A percentile compares a stretch with the other conserved stretches of the same genome.
Conservation (phyloP, 2,113 vertebrate species). For the Craseonycteris thonglongyai region DNA sequence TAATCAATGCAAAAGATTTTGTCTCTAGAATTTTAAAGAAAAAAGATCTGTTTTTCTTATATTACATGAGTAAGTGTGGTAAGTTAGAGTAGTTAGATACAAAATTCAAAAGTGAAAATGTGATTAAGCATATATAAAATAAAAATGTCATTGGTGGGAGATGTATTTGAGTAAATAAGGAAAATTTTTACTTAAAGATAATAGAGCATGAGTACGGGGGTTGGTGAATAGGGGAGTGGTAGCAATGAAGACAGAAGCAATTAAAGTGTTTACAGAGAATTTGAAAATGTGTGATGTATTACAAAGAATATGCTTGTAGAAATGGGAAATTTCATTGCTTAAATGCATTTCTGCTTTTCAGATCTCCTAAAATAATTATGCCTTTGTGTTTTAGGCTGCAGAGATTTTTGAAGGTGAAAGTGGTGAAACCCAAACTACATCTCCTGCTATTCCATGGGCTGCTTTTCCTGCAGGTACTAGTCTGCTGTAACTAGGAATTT, state of each 20-base stretch:
- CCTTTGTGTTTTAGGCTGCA: conserved; percentile 76
- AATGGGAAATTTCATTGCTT: background rate
- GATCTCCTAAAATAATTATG: background rate
- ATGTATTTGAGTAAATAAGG: background rate
- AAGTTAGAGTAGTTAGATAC: background rate
- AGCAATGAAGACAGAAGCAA: background rate
- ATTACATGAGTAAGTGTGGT: background rate
- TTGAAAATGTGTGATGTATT: background rate
- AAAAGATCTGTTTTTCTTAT: background rate
- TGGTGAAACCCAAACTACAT: conserved; percentile 76
- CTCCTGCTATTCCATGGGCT: conserved; percentile 85
- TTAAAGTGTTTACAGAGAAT: background rate
- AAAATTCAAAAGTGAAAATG: background rate
- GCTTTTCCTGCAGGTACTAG: conserved; percentile 82
- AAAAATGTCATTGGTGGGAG: background rate
- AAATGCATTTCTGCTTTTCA: background rate
- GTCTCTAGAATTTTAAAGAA: background rate
- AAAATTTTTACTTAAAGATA: background rate
- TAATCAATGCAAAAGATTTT: background rate
- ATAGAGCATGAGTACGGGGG: background rate
- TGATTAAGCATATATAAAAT: background rate
- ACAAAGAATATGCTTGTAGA: background rate
- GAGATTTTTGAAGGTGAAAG: conserved; percentile 80
- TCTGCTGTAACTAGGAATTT: background rate
- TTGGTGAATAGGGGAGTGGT: background rate